Percentiles rank a stretch among this genome's conserved stretches.
Evolutionary conservation across 2,888 invertebrate species (phyloP).

Genomic region (Dione juno): DNA sequence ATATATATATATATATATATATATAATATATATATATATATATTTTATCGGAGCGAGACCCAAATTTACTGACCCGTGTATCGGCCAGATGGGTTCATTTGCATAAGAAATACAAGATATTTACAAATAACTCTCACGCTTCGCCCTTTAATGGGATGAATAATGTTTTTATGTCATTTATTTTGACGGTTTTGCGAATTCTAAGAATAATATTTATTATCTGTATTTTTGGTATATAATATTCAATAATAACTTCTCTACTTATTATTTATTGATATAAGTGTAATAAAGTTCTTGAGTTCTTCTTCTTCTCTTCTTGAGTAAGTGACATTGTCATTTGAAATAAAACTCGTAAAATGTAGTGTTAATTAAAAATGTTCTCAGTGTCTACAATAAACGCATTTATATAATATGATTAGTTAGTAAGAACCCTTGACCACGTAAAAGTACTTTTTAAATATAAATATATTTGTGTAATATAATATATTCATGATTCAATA

Average conservation of each 20-base stretch:
- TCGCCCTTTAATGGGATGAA: background rate
- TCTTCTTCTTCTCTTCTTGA: no score
- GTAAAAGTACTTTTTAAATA: slow-evolving; percentile 7
- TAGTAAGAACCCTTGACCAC: slow-evolving; percentile 18
- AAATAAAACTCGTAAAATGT: background rate
- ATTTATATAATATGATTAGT: slow-evolving; percentile 5
- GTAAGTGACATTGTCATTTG: background rate
- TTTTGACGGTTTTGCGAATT: background rate
- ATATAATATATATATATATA: no score
- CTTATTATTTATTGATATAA: background rate
- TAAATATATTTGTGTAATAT: background rate
- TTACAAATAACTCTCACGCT: background rate
- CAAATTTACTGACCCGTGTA: slow-evolving; percentile 32
- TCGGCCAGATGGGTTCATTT: slow-evolving; percentile 28
- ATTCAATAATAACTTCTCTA: slow-evolving; percentile 2
- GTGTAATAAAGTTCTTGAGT: no score
- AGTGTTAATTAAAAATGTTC: slow-evolving; percentile 3
- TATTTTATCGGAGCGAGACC: slow-evolving; percentile 22
- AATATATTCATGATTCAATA: background rate
- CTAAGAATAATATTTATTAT: background rate
- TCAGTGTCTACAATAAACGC: slow-evolving; percentile 14
- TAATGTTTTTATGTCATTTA: background rate
- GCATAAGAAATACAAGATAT: slow-evolving; percentile 11
- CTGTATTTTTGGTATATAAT: background rate
- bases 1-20: no score